Evolutionary conservation across 2,113 vertebrate species (phyloP).

Genomic region (Prinia subflava): DNA sequence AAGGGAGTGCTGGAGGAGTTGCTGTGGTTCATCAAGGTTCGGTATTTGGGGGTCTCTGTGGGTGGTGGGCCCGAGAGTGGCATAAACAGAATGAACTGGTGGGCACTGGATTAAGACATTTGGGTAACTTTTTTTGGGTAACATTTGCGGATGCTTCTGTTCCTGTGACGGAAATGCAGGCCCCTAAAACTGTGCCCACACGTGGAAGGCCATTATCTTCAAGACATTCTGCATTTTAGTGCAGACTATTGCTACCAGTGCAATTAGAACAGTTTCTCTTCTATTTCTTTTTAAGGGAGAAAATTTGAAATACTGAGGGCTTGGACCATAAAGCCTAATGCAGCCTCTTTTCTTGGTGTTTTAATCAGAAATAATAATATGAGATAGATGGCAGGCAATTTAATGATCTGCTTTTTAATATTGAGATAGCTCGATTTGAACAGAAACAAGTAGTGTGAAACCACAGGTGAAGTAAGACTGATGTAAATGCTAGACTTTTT

Average conservation of each 20-base stretch:
- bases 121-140: too few relatives aligned
- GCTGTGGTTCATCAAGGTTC: constrained; percentile 96
- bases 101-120: neutral
- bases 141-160: neutral
- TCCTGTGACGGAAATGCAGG: rapidly evolving
- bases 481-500: neutral
- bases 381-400: neutral
- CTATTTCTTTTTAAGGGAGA: neutral
- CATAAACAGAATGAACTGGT: rapidly evolving
- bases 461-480: neutral
- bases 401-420: neutral
- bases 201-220: neutral
- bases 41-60: neutral
- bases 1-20: constrained; percentile 93
- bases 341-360: neutral
- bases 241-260: neutral
- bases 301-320: neutral
- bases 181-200: neutral
- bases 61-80: neutral
- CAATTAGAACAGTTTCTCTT: neutral
- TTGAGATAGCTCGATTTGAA: neutral
- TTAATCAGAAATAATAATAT: neutral
- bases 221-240: neutral
- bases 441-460: neutral
- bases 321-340: neutral